phyloP scores from a whole-genome alignment of 2,888 invertebrate genomes.

The Ditula angustiorana region DNA sequence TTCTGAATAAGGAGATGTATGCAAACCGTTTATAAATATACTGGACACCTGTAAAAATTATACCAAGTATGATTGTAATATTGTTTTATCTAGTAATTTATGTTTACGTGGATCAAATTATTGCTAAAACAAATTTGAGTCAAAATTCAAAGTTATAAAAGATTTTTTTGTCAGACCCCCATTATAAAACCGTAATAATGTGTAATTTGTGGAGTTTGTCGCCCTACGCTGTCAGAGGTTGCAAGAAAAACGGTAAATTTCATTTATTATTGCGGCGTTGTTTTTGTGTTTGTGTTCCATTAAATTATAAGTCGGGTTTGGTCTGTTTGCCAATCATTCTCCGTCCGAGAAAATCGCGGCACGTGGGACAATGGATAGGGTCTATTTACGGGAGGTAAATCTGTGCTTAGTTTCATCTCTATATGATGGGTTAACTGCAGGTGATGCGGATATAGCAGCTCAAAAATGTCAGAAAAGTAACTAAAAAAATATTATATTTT shows the following conservation, averaged over 20 bases:
- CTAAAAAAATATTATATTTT: background rate
- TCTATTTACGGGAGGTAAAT: constrained; percentile 5
- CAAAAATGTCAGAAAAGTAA: background rate
- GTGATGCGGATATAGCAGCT: background rate
- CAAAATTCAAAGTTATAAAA: background rate
- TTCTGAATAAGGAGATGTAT: constrained; percentile 56
- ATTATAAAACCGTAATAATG: background rate
- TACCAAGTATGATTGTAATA: background rate
- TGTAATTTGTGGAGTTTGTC: constrained; percentile 3
- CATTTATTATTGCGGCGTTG: constrained; percentile 63
- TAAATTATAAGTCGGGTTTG: constrained; percentile 67
- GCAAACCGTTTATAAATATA: constrained; percentile 4
- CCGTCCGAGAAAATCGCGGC: constrained; percentile 44
- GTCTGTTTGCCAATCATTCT: constrained; percentile 67
- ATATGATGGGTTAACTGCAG: background rate
- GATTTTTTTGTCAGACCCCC: background rate
- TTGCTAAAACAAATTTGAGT: no score
- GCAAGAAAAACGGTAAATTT: constrained; percentile 58
- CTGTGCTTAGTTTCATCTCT: background rate
- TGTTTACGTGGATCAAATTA: background rate
- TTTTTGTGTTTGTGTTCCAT: constrained; percentile 71
- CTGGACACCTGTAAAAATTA: constrained; percentile 23
- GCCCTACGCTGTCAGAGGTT: constrained; percentile 48
- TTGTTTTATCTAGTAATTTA: background rate
- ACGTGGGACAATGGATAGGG: constrained; percentile 1